phyloP scores from a whole-genome alignment of 2,113 vertebrate genomes.

The Hymenochirus boettgeri region DNA sequence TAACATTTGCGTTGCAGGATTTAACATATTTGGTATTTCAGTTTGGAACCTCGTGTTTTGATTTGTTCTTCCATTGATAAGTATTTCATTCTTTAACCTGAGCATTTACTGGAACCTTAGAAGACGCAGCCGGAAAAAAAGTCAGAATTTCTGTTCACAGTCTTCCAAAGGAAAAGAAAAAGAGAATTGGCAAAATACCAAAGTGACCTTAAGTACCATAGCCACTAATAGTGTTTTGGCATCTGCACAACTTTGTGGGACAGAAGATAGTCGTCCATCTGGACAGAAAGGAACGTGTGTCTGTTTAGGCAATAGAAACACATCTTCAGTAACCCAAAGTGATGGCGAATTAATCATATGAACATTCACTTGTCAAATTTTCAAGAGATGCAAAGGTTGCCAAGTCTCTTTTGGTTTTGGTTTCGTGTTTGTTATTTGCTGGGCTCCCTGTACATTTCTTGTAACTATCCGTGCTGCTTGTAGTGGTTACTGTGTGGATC shows the following conservation, averaged over 20 bases:
- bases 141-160: not conserved
- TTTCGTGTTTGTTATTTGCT: constrained; percentile 73
- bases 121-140: constrained; percentile 54
- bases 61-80: constrained; percentile 76
- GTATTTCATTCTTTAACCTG: constrained; percentile 79
- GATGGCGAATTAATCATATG: constrained; percentile 44
- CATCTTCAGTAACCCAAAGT: not conserved
- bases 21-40: constrained; percentile 78
- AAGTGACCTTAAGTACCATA: not conserved
- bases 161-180: not conserved
- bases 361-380: constrained; percentile 41
- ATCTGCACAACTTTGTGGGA: not conserved
- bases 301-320: not conserved
- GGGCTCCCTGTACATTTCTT: constrained; percentile 74
- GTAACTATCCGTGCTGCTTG: constrained; percentile 68
- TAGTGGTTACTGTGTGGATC: constrained; percentile 47
- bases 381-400: constrained; percentile 70
- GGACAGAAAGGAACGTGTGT: not conserved
- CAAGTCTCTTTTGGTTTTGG: constrained; percentile 73
- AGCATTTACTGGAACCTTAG: constrained; percentile 79
- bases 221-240: not conserved
- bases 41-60: constrained; percentile 72
- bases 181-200: too few relatives aligned
- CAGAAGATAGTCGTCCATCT: not conserved
- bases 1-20: constrained; percentile 64